These are phyloP conservation scores for Phycodurus eques DNA, from an alignment of 2,113 vertebrate species.

Conservation along the genomic window DNA sequence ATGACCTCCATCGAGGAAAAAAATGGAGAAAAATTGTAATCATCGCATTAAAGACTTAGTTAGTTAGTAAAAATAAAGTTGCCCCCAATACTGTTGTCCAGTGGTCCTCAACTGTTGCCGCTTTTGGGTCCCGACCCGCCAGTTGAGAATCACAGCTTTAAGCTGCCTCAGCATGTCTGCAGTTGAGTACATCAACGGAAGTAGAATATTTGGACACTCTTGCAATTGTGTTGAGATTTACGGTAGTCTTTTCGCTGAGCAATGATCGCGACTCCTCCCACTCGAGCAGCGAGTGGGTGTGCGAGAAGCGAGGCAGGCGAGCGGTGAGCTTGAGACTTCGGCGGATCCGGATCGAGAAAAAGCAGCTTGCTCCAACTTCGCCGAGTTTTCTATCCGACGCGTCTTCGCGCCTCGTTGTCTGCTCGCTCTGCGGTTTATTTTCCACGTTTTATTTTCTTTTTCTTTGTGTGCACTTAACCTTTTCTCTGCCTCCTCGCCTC, in stretches of 20 bases:
- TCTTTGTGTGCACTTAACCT: constrained; percentile 72
- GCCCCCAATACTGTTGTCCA: no score
- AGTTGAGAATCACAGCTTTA: no score
- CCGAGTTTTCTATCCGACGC: no score
- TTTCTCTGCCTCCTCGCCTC: constrained; percentile 47
- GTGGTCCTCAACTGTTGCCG: no score
- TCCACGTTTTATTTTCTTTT: constrained; percentile 57
- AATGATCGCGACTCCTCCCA: neutral
- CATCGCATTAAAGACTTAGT: neutral
- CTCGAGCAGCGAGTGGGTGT: neutral
- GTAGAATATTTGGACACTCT: neutral
- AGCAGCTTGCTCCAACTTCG: neutral
- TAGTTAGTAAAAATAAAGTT: neutral
- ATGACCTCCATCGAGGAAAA: neutral
- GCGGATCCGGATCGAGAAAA: neutral
- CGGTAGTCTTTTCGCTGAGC: neutral
- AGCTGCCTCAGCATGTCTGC: no score
- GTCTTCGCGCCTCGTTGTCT: neutral
- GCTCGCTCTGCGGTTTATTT: constrained; percentile 34
- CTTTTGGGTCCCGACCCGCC: no score
- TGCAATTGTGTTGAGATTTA: neutral
- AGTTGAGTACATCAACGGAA: neutral
- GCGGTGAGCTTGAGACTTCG: neutral
- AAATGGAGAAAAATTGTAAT: neutral
- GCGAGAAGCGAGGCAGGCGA: neutral